Conservation (phyloP, 2,888 invertebrate genomes). For the Pelosia muscerda region DNA sequence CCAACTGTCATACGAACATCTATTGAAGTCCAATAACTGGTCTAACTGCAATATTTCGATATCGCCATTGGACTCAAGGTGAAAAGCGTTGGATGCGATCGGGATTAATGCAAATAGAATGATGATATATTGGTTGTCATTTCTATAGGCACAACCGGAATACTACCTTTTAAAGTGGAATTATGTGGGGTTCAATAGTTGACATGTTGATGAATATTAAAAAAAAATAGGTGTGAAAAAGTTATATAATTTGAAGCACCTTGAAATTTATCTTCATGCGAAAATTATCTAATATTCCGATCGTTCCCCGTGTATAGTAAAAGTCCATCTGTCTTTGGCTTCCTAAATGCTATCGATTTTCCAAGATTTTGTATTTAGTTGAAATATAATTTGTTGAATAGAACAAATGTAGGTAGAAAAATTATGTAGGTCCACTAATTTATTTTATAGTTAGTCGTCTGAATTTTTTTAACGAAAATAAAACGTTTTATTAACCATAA, state of each 20-base stretch:
- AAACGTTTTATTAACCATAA: background rate
- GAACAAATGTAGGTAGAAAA: conserved; percentile 9
- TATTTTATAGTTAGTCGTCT: background rate
- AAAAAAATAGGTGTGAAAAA: background rate
- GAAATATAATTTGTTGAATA: conserved; percentile 6
- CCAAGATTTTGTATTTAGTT: conserved; percentile 26
- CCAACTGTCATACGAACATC: background rate
- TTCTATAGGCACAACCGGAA: too few species aligned
- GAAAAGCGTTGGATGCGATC: too few species aligned
- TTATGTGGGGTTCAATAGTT: background rate
- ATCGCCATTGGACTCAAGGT: too few species aligned
- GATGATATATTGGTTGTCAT: too few species aligned
- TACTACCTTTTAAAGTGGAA: background rate
- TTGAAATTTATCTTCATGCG: background rate
- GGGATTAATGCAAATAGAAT: too few species aligned
- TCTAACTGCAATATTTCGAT: too few species aligned
- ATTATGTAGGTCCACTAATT: background rate
- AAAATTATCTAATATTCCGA: conserved; percentile 43
- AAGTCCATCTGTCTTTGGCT: conserved; percentile 31
- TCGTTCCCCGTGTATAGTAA: conserved; percentile 54
- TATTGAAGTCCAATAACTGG: too few species aligned
- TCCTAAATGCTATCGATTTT: conserved; percentile 36
- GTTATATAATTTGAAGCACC: background rate
- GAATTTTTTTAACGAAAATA: background rate
- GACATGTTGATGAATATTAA: background rate